Conservation (phyloP, 1,140 invertebrate species). For the Zaprionus capensis region DNA sequence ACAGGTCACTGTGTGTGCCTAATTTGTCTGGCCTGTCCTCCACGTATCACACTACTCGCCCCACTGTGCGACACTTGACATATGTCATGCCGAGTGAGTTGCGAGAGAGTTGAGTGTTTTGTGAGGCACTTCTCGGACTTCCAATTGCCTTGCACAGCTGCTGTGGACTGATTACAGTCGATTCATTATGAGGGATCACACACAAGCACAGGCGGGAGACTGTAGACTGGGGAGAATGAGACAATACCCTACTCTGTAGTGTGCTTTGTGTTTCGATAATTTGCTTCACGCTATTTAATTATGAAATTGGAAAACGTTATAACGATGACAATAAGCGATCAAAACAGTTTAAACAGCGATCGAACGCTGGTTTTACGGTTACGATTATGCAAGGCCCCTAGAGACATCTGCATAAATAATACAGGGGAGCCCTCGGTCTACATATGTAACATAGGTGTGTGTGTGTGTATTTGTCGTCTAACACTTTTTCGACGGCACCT, state of each 20-base stretch:
- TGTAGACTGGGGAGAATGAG: background rate
- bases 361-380: constrained; percentile 14
- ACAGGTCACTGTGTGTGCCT: background rate
- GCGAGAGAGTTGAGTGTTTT: constrained; percentile 21
- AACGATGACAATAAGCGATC: constrained; percentile 43
- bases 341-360: constrained; percentile 48
- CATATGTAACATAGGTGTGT: background rate
- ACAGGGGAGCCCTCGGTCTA: constrained; percentile 14
- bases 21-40: background rate
- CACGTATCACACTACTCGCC: background rate
- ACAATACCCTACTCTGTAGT: background rate
- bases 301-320: constrained; percentile 28
- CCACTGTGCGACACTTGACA: constrained; percentile 29
- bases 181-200: constrained; percentile 38
- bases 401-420: constrained; percentile 54
- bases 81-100: constrained; percentile 28
- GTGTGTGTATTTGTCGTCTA: constrained; percentile 40
- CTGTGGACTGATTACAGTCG: constrained; percentile 23
- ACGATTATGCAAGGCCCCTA: constrained; percentile 44
- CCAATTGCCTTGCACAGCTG: constrained; percentile 33
- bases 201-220: constrained; percentile 5
- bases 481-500: constrained; percentile 50
- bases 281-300: constrained; percentile 41
- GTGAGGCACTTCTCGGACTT: constrained; percentile 20
- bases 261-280: constrained; percentile 26